Base-by-base conservation (phyloP, 2,113 vertebrate species). In the Orthonyx spaldingii region DNA sequence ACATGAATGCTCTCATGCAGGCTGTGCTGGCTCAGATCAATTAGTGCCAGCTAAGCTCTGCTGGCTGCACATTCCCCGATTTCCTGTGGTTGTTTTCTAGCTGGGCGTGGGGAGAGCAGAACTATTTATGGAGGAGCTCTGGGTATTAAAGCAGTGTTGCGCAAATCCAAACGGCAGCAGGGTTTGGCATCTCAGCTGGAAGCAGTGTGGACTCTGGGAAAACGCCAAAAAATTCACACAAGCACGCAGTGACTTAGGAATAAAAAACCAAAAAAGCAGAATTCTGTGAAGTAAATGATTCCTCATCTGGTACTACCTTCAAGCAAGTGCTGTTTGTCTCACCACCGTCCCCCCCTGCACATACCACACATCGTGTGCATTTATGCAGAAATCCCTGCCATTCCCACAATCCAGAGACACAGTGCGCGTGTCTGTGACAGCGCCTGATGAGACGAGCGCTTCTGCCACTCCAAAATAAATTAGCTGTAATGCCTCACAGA, bases 71-170 rank as follows among this genome's bases (percentile, higher is more conserved):
- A 94, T 92, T 96, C 95, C 95, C 96, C 32, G 82, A 94, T 96
- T 98, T 98, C 97, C 98, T 98, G 96, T 88, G 94, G 91, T 97
- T 97, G 97, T 98, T 98, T 97, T 96, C 96, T 95, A 90, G 85
- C 96, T 75, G 96, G 95, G 97, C 69, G 96, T 96, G 96, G 96
- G 96, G 95, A 97, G 91, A 84, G 82, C 85, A 92, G 82, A 97
- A 94, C 97, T 98, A 98, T 99, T 98, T 98, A 97, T 98, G 98
- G 97, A 98, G 96, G 95, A 96, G 94, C 97, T 96, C 95, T 78
- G 97, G 95, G 97, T 97, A 97, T 95, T 97, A 98, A 96, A 96
- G 96, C 96, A 74, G 84, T 57, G 89, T 98, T 96, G 98, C 97
- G 96, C 97, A 98, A 98, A 98, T 96, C 95, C 97, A 97, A 97